Evolutionary conservation across 1,140 invertebrate genomes (phyloP).

Genomic region (Drosophila watanabei): DNA sequence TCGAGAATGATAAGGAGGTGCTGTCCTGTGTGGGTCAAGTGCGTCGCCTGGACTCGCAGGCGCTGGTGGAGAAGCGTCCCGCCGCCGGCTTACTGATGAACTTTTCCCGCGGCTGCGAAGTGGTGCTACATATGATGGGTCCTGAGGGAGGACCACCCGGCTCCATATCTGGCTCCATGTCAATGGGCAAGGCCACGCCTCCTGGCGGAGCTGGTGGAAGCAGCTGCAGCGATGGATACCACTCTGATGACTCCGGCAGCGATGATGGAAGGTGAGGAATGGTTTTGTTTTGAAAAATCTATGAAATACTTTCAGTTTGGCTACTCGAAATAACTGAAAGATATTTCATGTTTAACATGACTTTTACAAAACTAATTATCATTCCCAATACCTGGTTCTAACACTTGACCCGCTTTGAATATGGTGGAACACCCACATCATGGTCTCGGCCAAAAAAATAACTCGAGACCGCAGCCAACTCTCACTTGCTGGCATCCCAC

Average conservation of each 20-base stretch:
- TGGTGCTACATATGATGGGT: slow-evolving; percentile 92
- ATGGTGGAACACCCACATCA: slow-evolving; percentile 49
- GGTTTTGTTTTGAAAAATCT: background rate
- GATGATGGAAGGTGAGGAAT: slow-evolving; percentile 87
- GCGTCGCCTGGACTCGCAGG: slow-evolving; percentile 87
- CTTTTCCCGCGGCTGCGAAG: slow-evolving; percentile 93
- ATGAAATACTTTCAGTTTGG: background rate
- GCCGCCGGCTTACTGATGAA: slow-evolving; percentile 93
- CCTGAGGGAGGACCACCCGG: slow-evolving; percentile 68
- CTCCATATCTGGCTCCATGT: slow-evolving; percentile 11
- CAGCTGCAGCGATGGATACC: slow-evolving; percentile 90
- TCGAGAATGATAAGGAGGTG: slow-evolving; percentile 91
- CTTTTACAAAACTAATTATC: slow-evolving; percentile 3
- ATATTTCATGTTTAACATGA: slow-evolving; percentile 1
- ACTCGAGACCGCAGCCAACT: slow-evolving; percentile 24
- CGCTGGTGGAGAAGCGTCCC: slow-evolving; percentile 87
- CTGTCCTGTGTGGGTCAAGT: slow-evolving; percentile 88
- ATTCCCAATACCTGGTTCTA: slow-evolving; percentile 23
- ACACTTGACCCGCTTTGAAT: slow-evolving; percentile 61
- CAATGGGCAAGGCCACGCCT: slow-evolving; percentile 67
- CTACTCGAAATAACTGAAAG: background rate
- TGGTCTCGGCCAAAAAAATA: slow-evolving; percentile 10
- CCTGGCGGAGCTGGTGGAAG: slow-evolving; percentile 87
- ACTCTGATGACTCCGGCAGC: slow-evolving; percentile 92
- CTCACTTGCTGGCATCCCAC: slow-evolving; percentile 41